Conservation (phyloP, 2,113 vertebrate species). For the Serilophus lunatus region DNA sequence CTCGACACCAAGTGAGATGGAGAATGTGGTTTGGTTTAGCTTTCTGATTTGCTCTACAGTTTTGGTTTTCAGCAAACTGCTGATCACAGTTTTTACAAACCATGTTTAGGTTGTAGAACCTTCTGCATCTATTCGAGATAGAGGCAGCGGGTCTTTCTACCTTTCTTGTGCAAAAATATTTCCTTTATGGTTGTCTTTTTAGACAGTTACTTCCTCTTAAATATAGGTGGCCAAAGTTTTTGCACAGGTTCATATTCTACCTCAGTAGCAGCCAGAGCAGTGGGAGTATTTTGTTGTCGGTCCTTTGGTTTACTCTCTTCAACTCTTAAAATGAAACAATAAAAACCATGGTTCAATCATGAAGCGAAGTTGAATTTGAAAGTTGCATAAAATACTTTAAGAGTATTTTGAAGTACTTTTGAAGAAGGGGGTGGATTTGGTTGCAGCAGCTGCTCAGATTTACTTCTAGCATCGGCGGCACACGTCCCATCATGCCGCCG, state of each 20-base stretch:
- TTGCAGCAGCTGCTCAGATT: not conserved
- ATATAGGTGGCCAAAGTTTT: not conserved
- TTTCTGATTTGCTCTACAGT: not conserved
- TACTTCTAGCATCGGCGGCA: not conserved
- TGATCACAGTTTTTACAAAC: not conserved
- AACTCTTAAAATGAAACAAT: not conserved
- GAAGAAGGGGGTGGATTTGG: not conserved
- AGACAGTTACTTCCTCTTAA: not conserved
- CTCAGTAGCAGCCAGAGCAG: not conserved
- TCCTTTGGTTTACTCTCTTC: not conserved
- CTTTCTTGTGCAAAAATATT: not conserved
- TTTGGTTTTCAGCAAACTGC: not conserved
- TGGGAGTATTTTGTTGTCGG: not conserved
- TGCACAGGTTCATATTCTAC: not conserved
- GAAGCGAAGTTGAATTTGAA: not conserved
- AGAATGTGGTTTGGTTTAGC: not conserved
- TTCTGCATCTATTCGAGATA: not conserved
- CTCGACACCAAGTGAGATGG: not conserved
- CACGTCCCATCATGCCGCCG: accelerated
- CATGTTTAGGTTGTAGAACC: not conserved
- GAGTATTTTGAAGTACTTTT: not conserved
- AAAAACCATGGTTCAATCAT: not conserved
- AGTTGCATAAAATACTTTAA: not conserved
- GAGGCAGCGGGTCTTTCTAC: not conserved
- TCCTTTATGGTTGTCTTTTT: not conserved